Conservation (phyloP, 1,140 invertebrate species). For the Antheraea pernyi region DNA sequence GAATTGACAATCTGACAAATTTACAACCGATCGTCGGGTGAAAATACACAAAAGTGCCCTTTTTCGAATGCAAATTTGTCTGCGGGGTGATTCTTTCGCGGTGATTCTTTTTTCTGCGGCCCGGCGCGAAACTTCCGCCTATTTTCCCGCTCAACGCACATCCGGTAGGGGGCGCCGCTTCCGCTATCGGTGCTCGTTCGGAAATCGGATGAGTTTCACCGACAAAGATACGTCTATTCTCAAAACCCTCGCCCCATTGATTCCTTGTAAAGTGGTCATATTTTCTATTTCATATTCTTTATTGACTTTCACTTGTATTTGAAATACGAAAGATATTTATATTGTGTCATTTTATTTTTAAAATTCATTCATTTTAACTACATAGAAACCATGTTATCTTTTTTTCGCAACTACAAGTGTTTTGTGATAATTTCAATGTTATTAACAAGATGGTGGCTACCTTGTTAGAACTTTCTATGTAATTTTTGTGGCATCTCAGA, state of each 20-base stretch:
- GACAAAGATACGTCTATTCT: constrained; percentile 43
- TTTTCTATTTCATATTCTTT: constrained; percentile 54
- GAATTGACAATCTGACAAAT: constrained; percentile 72
- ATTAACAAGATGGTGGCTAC: too few species aligned
- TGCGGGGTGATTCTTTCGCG: constrained; percentile 46
- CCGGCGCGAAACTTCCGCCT: constrained; percentile 64
- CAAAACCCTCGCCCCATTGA: constrained; percentile 48
- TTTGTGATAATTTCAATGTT: too few species aligned
- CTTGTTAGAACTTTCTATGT: too few species aligned
- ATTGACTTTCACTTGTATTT: constrained; percentile 40
- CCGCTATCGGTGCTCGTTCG: constrained; percentile 47
- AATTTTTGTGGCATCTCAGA: too few species aligned
- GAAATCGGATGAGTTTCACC: constrained; percentile 57
- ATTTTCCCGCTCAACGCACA: constrained; percentile 71
- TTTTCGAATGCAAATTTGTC: constrained; percentile 70
- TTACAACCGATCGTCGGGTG: constrained; percentile 57
- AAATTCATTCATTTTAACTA: neutral
- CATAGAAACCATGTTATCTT: too few species aligned
- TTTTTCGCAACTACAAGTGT: too few species aligned
- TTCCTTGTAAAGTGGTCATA: constrained; percentile 51
- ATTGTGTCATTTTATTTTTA: neutral
- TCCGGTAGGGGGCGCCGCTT: constrained; percentile 50
- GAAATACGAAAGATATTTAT: neutral
- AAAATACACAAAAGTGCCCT: constrained; percentile 60
- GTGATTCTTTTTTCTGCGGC: constrained; percentile 43